phyloP scores from a whole-genome alignment of 92 coral and sea anemone species.

The Zoanthus sansibaricus region DNA sequence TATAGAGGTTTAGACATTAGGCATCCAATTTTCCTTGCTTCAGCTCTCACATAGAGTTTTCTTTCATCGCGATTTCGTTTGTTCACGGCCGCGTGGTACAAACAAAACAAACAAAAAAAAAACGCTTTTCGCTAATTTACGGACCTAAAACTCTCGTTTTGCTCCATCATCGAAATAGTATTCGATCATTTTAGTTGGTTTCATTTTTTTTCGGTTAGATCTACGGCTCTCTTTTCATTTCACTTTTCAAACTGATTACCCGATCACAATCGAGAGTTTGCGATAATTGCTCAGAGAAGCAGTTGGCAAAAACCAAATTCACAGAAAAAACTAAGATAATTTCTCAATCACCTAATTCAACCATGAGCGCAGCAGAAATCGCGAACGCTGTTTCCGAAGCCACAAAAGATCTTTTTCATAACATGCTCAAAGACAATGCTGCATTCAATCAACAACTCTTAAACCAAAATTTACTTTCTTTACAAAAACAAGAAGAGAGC shows the following conservation, averaged over 20 bases:
- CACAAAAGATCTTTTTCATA: slow-evolving; percentile 3
- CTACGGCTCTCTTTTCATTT: not conserved
- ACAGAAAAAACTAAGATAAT: not conserved
- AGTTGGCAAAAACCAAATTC: not conserved
- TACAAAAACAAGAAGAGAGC: slow-evolving; percentile 25
- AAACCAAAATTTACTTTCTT: not conserved
- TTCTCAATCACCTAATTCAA: not conserved
- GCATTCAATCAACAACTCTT: slow-evolving; percentile 20
- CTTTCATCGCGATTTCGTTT: not conserved
- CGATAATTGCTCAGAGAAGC: not conserved
- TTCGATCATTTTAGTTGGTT: not conserved
- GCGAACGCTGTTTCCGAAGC: not conserved
- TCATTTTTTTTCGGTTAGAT: not conserved
- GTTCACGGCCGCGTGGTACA: not conserved
- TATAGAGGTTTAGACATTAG: not conserved
- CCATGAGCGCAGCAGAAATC: not conserved
- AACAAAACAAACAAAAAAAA: not conserved
- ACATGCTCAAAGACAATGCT: not conserved
- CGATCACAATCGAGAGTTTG: not conserved
- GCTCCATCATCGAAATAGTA: not conserved
- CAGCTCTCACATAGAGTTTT: not conserved
- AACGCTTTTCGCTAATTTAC: not conserved
- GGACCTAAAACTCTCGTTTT: not conserved
- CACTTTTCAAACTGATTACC: slow-evolving; percentile 4
- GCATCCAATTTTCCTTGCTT: not conserved